These are phyloP conservation scores for Pelobates fuscus DNA, from an alignment of 2,113 vertebrate species.

Conservation along the genomic window DNA sequence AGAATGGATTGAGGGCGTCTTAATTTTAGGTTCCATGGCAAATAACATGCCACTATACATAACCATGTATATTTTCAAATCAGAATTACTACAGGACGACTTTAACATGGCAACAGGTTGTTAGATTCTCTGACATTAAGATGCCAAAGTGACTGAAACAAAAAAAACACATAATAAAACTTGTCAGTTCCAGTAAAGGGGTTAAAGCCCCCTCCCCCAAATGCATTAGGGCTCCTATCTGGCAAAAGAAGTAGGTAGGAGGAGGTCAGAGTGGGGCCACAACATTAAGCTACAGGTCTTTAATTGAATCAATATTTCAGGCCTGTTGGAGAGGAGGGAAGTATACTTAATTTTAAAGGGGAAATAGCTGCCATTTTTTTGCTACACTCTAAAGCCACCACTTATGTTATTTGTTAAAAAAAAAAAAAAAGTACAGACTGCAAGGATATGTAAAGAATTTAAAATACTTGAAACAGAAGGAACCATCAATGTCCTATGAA, in stretches of 20 bases:
- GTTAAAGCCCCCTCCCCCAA: conserved; percentile 10
- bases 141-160: too few species aligned
- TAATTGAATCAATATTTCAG: conserved; percentile 48
- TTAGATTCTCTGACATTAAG: too few species aligned
- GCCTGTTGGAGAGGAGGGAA: conserved; percentile 7
- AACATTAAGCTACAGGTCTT: conserved; percentile 39
- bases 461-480: not conserved
- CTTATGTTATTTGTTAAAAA: conserved; percentile 42
- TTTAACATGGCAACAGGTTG: too few species aligned
- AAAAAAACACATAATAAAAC: too few species aligned
- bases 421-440: not conserved
- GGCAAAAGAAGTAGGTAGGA: conserved; percentile 7
- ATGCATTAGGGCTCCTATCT: conserved; percentile 18
- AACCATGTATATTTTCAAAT: too few species aligned
- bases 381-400: conserved; percentile 17
- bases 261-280: conserved; percentile 34
- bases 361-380: conserved; percentile 48
- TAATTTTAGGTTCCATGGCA: too few species aligned
- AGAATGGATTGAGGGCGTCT: too few species aligned
- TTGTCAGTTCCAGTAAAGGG: not conserved
- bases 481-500: not conserved
- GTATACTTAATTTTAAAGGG: conserved; percentile 40
- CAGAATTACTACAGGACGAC: too few species aligned
- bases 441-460: not conserved
- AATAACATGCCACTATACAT: too few species aligned